Evolutionary conservation across 2,888 invertebrate species (phyloP).

Genomic region (Nemoura dubitans): DNA sequence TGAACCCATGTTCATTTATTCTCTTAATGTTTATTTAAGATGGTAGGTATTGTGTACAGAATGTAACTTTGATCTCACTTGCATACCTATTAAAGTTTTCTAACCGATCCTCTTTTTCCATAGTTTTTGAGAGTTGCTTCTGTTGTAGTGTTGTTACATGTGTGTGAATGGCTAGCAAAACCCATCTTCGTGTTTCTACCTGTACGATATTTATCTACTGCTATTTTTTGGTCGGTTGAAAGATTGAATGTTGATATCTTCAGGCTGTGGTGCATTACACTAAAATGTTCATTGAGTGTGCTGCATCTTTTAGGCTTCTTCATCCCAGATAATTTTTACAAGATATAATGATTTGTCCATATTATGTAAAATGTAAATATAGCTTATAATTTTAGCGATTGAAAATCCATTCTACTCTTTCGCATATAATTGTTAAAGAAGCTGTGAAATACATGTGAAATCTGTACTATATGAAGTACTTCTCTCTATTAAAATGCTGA

Average conservation of each 20-base stretch:
- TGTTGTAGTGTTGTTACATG: not conserved
- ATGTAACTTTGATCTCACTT: conserved; percentile 34
- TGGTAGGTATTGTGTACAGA: conserved; percentile 24
- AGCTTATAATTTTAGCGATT: not conserved
- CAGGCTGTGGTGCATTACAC: conserved; percentile 4
- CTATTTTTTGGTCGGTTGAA: not conserved
- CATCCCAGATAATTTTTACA: not conserved
- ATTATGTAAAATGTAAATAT: not conserved
- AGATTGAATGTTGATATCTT: not conserved
- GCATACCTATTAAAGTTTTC: not conserved
- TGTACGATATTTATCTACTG: not conserved
- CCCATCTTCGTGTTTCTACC: not conserved
- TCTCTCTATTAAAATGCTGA: conserved; percentile 42
- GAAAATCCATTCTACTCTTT: not conserved
- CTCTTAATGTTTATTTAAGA: not conserved
- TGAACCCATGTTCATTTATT: not conserved
- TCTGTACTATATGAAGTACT: conserved; percentile 28
- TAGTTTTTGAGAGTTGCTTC: not conserved
- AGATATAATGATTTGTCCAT: not conserved
- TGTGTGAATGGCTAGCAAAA: not conserved
- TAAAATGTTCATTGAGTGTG: not conserved
- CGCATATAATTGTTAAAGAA: not conserved
- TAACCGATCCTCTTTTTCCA: not conserved
- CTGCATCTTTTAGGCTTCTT: not conserved
- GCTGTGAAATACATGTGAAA: conserved; percentile 24